Evolutionary conservation across 2,797 vertebrate genomes (phyloP).

Genomic region (Agapornis canus): DNA sequence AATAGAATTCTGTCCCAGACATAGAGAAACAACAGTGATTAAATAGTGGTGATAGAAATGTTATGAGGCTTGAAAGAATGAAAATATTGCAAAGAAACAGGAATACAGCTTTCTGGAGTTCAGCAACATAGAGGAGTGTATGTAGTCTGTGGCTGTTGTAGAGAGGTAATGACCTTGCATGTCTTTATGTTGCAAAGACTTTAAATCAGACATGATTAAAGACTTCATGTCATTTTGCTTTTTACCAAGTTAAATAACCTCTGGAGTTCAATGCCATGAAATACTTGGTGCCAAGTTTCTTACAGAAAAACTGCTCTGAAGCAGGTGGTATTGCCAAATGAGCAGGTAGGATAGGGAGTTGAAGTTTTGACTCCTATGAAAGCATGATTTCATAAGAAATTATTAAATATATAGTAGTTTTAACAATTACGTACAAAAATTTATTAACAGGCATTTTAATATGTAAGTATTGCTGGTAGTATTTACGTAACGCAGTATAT

Average conservation of each 20-base stretch:
- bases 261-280: neutral
- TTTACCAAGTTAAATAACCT: neutral
- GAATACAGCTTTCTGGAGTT: neutral
- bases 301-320: neutral
- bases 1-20: neutral
- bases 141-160: neutral
- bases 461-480: fast-evolving
- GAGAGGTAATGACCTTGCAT: neutral
- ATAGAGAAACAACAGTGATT: neutral
- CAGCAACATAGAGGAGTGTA: too few species aligned
- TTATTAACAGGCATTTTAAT: neutral
- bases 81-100: neutral
- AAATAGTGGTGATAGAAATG: neutral
- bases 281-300: neutral
- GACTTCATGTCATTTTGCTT: fast-evolving
- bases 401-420: neutral
- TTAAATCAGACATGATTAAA: neutral
- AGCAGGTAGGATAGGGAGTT: neutral
- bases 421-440: fast-evolving
- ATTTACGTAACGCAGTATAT: fast-evolving
- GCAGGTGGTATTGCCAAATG: neutral
- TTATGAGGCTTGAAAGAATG: neutral
- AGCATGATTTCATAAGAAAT: neutral
- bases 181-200: neutral
- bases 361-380: neutral